Conservation (phyloP, 2,888 invertebrate species). For the Meiosimyza platycephala region DNA sequence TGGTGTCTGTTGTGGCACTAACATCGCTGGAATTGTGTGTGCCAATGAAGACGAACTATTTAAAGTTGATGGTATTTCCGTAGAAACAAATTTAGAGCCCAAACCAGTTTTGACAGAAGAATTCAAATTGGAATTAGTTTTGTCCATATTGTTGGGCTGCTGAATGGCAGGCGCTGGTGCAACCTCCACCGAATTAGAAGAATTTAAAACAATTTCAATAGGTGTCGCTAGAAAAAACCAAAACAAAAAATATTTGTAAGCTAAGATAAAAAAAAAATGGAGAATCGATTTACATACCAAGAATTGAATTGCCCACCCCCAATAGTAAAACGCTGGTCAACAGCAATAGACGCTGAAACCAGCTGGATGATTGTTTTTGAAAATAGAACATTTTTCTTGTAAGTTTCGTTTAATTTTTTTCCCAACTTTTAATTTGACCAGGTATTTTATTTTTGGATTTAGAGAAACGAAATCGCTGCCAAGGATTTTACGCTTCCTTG, state of each 20-base stretch:
- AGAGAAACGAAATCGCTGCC: too few species aligned
- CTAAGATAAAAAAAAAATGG: too few species aligned
- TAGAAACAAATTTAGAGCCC: slow-evolving; percentile 8
- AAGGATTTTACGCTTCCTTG: too few species aligned
- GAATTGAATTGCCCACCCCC: too few species aligned
- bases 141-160: too few species aligned
- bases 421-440: too few species aligned
- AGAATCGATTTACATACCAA: too few species aligned
- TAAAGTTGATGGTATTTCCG: slow-evolving; percentile 26
- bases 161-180: slow-evolving; percentile 37
- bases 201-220: slow-evolving; percentile 53
- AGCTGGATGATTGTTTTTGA: too few species aligned
- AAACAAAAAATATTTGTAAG: neutral
- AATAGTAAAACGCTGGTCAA: neutral
- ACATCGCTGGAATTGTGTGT: slow-evolving; percentile 18
- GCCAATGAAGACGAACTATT: neutral
- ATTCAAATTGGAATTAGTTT: too few species aligned
- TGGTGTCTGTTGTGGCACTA: slow-evolving; percentile 33
- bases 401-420: too few species aligned
- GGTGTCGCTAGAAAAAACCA: slow-evolving; percentile 50
- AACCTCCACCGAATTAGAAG: slow-evolving; percentile 37
- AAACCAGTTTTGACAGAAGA: slow-evolving; percentile 25
- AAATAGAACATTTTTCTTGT: too few species aligned
- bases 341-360: slow-evolving; percentile 1
- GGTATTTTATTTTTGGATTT: too few species aligned